phyloP scores from a whole-genome alignment of 2,113 vertebrate species.

The Ibidorhyncha struthersii region DNA sequence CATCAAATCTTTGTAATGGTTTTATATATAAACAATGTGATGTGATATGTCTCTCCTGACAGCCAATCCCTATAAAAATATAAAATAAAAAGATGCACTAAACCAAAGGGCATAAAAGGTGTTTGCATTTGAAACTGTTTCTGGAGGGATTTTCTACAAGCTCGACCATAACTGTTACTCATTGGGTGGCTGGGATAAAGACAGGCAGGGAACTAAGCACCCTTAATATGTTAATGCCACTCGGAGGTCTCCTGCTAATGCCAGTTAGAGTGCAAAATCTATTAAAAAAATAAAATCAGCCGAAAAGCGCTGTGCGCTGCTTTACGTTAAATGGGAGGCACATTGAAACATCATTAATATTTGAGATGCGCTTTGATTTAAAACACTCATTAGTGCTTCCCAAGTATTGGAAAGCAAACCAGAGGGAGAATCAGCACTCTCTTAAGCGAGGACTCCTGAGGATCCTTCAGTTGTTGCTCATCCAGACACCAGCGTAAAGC shows the following conservation, averaged over 20 bases:
- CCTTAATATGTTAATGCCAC: slow-evolving; percentile 19
- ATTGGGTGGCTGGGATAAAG: slow-evolving; percentile 25
- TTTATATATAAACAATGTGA: slow-evolving; percentile 40
- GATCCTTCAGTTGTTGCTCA: slow-evolving; percentile 32
- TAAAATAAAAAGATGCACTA: slow-evolving; percentile 38
- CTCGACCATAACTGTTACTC: background rate
- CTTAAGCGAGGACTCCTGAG: slow-evolving; percentile 34
- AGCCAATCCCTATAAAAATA: slow-evolving; percentile 51
- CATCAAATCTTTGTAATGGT: background rate
- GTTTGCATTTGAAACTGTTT: slow-evolving; percentile 39
- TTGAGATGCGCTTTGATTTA: slow-evolving; percentile 65
- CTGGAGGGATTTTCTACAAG: slow-evolving; percentile 28
- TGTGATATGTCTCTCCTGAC: slow-evolving; percentile 49
- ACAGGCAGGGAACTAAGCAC: background rate
- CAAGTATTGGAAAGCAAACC: slow-evolving; percentile 67
- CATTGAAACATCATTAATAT: slow-evolving; percentile 59
- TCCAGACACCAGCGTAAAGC: slow-evolving; percentile 16
- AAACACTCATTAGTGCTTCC: slow-evolving; percentile 66
- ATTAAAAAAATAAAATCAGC: background rate
- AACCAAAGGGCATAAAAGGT: slow-evolving; percentile 27
- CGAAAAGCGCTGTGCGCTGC: background rate
- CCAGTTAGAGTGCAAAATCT: background rate
- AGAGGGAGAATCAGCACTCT: slow-evolving; percentile 42
- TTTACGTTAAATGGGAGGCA: slow-evolving; percentile 31
- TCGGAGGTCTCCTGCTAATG: background rate